Evolutionary conservation across 2,888 invertebrate genomes (phyloP).

Genomic region (Amitus sp.): DNA sequence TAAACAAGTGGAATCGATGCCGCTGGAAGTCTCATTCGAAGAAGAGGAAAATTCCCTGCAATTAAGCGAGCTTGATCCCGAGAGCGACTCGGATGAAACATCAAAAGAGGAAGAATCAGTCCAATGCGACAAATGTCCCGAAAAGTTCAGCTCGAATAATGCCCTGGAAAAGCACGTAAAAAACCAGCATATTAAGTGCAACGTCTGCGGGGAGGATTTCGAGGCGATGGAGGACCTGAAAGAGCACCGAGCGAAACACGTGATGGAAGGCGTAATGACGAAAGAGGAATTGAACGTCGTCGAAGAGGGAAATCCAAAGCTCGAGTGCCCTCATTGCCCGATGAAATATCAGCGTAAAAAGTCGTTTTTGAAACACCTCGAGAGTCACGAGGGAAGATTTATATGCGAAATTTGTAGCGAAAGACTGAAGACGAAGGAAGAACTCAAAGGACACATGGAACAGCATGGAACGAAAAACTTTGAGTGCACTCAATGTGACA

Average conservation of each 20-base stretch:
- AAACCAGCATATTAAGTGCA: slow-evolving; percentile 50
- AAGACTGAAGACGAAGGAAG: slow-evolving; percentile 52
- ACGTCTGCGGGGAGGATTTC: slow-evolving; percentile 52
- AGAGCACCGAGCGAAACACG: slow-evolving; percentile 55
- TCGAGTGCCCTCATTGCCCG: slow-evolving; percentile 49
- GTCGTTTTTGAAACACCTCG: slow-evolving; percentile 45
- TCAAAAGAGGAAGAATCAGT: slow-evolving; percentile 14
- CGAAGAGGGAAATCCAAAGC: slow-evolving; percentile 21
- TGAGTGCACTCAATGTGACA: slow-evolving; percentile 59
- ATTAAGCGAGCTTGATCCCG: slow-evolving; percentile 40
- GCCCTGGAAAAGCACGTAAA: slow-evolving; percentile 26
- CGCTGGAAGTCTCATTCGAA: slow-evolving; percentile 49
- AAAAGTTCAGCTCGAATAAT: slow-evolving; percentile 46
- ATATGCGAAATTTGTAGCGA: slow-evolving; percentile 54
- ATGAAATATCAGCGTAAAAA: slow-evolving; percentile 48
- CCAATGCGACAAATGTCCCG: slow-evolving; percentile 48
- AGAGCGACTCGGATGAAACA: slow-evolving; percentile 39
- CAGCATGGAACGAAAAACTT: slow-evolving; percentile 51
- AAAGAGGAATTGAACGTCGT: slow-evolving; percentile 2
- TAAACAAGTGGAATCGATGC: slow-evolving; percentile 38
- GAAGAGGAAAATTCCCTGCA: slow-evolving; percentile 49
- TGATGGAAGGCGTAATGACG: slow-evolving; percentile 54
- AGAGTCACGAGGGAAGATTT: slow-evolving; percentile 46
- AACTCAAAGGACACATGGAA: slow-evolving; percentile 53
- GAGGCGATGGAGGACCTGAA: slow-evolving; percentile 51